These are phyloP conservation scores for Ceratothoa steindachneri DNA, from an alignment of 2,888 invertebrate species.

Conservation along the genomic window DNA sequence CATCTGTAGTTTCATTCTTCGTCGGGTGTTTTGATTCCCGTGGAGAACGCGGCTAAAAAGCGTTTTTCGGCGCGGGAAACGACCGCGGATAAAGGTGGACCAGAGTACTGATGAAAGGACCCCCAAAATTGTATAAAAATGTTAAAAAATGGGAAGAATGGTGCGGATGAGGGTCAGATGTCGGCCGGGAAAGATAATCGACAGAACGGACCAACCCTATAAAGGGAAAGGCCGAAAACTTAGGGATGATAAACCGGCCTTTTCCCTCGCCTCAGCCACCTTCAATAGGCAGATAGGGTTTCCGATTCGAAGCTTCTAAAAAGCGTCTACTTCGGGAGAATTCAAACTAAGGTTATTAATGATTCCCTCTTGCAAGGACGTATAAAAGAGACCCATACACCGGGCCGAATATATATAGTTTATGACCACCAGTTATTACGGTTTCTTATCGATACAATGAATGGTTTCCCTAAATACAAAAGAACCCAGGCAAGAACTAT, in stretches of 20 bases:
- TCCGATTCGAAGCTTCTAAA: background rate
- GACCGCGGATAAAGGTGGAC: background rate
- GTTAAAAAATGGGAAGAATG: constrained; percentile 32
- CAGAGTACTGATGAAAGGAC: constrained; percentile 1
- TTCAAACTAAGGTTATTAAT: constrained; percentile 13
- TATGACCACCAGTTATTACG: constrained; percentile 1
- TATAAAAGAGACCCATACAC: background rate
- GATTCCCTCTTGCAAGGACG: constrained; percentile 4
- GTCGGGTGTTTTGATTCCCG: background rate
- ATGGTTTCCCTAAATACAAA: background rate
- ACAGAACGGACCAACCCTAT: background rate
- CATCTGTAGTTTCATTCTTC: background rate
- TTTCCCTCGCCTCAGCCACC: background rate
- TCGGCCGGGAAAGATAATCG: constrained; percentile 14
- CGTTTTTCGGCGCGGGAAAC: background rate
- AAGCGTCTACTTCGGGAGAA: background rate
- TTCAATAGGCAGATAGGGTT: constrained; percentile 12
- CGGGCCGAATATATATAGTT: background rate
- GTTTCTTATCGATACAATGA: background rate
- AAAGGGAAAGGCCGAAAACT: background rate
- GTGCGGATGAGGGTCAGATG: constrained; percentile 37
- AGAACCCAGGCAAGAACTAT: background rate
- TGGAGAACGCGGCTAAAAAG: background rate
- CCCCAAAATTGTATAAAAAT: constrained; percentile 32
- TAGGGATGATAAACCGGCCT: constrained; percentile 12